A percentile compares a stretch with the other conserved stretches of the same genome.
phyloP scores from a whole-genome alignment of 2,888 invertebrate species.

The Erebia aethiops region DNA sequence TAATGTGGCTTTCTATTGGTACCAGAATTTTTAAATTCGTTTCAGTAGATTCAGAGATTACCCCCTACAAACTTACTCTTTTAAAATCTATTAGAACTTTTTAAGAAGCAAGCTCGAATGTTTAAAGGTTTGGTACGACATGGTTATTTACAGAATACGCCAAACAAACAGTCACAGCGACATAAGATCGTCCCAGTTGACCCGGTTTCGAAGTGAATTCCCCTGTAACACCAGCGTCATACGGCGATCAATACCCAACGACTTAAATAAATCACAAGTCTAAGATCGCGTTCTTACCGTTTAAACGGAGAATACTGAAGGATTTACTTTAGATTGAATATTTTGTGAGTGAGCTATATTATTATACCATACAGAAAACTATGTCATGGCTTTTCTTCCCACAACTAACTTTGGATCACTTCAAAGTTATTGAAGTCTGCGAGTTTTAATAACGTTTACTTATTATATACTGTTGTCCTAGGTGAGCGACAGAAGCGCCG shows the following conservation, averaged over 20 bases:
- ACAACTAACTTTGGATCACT: no score
- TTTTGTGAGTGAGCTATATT: background rate
- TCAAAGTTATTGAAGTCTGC: background rate
- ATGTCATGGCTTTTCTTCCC: no score
- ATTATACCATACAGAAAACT: no score
- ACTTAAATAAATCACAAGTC: slow-evolving; percentile 78
- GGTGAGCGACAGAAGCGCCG: no score
- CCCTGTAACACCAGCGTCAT: slow-evolving; percentile 62
- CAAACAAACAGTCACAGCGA: slow-evolving; percentile 55
- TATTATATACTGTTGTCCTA: no score
- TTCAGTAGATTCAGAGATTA: no score
- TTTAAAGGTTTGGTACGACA: slow-evolving; percentile 40
- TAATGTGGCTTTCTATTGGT: no score
- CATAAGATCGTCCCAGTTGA: slow-evolving; percentile 62
- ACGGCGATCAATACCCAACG: slow-evolving; percentile 70
- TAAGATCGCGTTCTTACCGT: slow-evolving; percentile 48
- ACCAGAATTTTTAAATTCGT: no score
- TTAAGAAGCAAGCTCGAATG: slow-evolving; percentile 32
- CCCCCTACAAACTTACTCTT: no score
- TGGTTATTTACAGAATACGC: slow-evolving; percentile 61
- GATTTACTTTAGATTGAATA: slow-evolving; percentile 11
- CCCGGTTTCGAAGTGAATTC: slow-evolving; percentile 65
- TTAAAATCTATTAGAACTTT: slow-evolving; percentile 37
- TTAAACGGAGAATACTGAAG: background rate
- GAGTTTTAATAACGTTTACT: no score